Percentiles rank a stretch among this genome's conserved stretches.
Evolutionary conservation across 1,140 invertebrate genomes (phyloP).

Genomic region (Drosophila tropicalis): DNA sequence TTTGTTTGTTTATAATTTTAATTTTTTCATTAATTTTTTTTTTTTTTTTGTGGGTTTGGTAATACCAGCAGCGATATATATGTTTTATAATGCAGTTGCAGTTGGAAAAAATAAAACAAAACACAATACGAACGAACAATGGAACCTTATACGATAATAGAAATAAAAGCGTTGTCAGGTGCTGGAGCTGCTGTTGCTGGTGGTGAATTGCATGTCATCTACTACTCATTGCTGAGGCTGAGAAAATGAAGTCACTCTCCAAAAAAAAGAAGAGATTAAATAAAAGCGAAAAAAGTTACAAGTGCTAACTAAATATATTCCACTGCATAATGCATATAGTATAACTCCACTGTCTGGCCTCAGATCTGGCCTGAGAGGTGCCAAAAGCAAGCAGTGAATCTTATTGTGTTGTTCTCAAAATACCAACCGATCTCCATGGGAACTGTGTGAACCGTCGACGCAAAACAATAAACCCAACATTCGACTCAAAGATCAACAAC

Average conservation of each 20-base stretch:
- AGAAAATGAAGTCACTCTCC: slow-evolving; percentile 73
- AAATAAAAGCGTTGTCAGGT: slow-evolving; percentile 48
- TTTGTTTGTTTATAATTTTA: slow-evolving; percentile 35
- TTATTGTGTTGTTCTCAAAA: slow-evolving; percentile 70
- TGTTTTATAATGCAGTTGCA: slow-evolving; percentile 76
- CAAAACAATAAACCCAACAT: slow-evolving; percentile 9
- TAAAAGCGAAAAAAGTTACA: slow-evolving; percentile 65
- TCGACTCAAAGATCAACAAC: slow-evolving; percentile 1
- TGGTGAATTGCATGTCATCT: slow-evolving; percentile 68
- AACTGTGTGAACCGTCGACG: slow-evolving; percentile 39
- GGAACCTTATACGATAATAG: slow-evolving; percentile 76
- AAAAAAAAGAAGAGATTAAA: slow-evolving; percentile 38
- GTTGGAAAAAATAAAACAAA: slow-evolving; percentile 51
- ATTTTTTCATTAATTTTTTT: background rate
- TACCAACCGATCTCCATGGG: slow-evolving; percentile 47
- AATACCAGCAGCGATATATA: slow-evolving; percentile 56
- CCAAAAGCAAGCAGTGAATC: slow-evolving; percentile 52
- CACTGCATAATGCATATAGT: slow-evolving; percentile 44
- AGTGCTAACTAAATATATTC: slow-evolving; percentile 76
- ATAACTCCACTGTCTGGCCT: slow-evolving; percentile 27
- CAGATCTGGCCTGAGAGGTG: slow-evolving; percentile 4
- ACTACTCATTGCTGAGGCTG: slow-evolving; percentile 34
- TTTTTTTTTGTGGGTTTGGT: slow-evolving; percentile 57
- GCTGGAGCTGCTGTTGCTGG: background rate
- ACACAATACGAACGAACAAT: slow-evolving; percentile 55